These are phyloP conservation scores for Halichoerus grypus DNA, from an alignment of 2,113 vertebrate genomes.

Conservation along the genomic window DNA sequence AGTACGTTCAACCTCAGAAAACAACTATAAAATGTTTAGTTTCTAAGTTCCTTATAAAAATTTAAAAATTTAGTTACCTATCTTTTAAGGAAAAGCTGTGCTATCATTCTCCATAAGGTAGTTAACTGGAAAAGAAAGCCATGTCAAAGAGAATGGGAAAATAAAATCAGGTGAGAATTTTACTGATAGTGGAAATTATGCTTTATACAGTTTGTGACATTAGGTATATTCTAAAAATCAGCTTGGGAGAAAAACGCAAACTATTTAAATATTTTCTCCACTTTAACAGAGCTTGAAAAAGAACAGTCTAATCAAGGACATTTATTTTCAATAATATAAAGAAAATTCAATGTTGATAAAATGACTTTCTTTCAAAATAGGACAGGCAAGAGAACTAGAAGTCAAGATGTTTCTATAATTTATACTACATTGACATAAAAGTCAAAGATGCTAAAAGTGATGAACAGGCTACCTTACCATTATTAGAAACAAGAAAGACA, in stretches of 20 bases:
- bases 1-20: constrained; percentile 25
- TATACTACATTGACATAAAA: not conserved
- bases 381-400: not conserved
- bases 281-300: constrained; percentile 25
- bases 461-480: not conserved
- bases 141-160: not conserved
- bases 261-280: constrained; percentile 33
- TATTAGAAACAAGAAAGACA: constrained; percentile 14
- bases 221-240: constrained; percentile 3
- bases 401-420: not conserved
- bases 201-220: not conserved
- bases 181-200: not conserved
- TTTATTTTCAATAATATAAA: not conserved
- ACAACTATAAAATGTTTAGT: not conserved
- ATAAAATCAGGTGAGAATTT: constrained; percentile 25
- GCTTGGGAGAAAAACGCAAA: not conserved
- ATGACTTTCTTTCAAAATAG: constrained; percentile 29
- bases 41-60: constrained; percentile 2
- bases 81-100: constrained; percentile 30
- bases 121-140: constrained; percentile 22
- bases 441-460: constrained; percentile 23
- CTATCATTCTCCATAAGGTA: not conserved
- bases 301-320: not conserved
- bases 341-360: not conserved
- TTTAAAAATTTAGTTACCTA: constrained; percentile 34